Evolutionary conservation across 2,113 vertebrate species (phyloP), one percentile per base, ranked within the genome.

Genomic region (Elephantulus edwardii): DNA sequence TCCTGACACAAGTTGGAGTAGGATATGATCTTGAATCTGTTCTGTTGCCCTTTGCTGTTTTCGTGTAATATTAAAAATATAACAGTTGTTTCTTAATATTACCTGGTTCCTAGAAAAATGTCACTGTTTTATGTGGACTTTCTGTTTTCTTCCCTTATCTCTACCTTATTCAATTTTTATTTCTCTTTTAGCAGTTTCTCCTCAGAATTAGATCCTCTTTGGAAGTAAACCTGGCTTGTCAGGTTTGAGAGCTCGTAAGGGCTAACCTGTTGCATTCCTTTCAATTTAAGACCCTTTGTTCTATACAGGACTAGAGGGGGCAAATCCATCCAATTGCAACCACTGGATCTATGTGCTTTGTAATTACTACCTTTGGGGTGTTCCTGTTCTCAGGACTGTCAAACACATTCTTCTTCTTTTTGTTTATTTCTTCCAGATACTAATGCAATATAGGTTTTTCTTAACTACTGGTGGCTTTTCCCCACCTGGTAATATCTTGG

Each of bases 31-130:
- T 62, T 52, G 30, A 66, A 62, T 13, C 35, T 84, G 88, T 60
- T 28, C 79, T 44, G 48, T 35, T 70, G 70, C 60, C 82, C 26
- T 88, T 75, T 33, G 11, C 26, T 76, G 1, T 86, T 89, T 83
- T 40, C 58, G 70, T 72, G 28, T 33, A 80, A 40, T 78, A 28
- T 58, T 88, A 42, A 86, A 85, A 86, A 79, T 30, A 78, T 30
- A 38, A 44, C 64, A 17, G 50, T 38, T 89, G 64, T 76, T 79
- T 86, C 70, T n/a, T 62, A 38, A 54, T 46, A 81, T 89, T 90
- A 85, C 20, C 30, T 58, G 58, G 28, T 44, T 85, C 52, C 80
- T 48, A 33, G 16, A 82, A 66, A 90, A 72, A 48, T 20, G 6
- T 52, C 72, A 75, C 77, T 14, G 11, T 60, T 78, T 54, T 44